A percentile compares a stretch with the other conserved stretches of the same genome.
phyloP scores from a whole-genome alignment of 2,888 invertebrate genomes.

The Entomobrya proxima region DNA sequence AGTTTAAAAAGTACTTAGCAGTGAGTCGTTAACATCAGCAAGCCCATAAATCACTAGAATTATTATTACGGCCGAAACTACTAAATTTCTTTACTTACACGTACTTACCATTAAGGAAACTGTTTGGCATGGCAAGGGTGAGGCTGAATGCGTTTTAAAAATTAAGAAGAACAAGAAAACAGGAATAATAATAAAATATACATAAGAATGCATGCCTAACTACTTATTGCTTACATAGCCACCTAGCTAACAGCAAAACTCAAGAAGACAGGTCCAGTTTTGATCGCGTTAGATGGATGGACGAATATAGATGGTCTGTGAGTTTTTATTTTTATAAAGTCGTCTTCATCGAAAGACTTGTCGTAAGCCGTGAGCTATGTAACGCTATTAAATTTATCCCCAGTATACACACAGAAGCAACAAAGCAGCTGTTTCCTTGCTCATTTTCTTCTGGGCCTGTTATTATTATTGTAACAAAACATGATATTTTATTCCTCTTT shows the following conservation, averaged over 20 bases:
- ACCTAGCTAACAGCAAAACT: background rate
- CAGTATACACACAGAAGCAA: slow-evolving; percentile 22
- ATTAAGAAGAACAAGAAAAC: slow-evolving; percentile 16
- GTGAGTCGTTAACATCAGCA: slow-evolving; percentile 73
- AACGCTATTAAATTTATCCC: slow-evolving; percentile 3
- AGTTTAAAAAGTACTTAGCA: slow-evolving; percentile 70
- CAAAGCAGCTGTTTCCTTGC: slow-evolving; percentile 65
- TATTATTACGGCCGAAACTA: slow-evolving; percentile 45
- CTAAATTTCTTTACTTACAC: slow-evolving; percentile 66
- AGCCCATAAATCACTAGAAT: slow-evolving; percentile 72
- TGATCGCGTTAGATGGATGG: slow-evolving; percentile 9
- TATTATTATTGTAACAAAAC: slow-evolving; percentile 47
- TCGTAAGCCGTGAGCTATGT: slow-evolving; percentile 33
- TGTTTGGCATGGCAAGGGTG: slow-evolving; percentile 50
- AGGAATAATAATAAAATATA: slow-evolving; percentile 26
- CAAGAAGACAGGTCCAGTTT: slow-evolving; percentile 38
- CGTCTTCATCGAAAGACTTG: slow-evolving; percentile 16
- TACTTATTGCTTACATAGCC: background rate
- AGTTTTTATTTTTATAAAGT: slow-evolving; percentile 39
- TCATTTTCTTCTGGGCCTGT: slow-evolving; percentile 26
- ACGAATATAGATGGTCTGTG: too few species aligned
- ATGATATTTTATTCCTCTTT: slow-evolving; percentile 63
- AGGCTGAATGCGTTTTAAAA: slow-evolving; percentile 60
- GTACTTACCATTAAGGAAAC: slow-evolving; percentile 62
- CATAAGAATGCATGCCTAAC: background rate